These are phyloP conservation scores for Anseranas semipalmata DNA, from an alignment of 2,113 vertebrate species.

Conservation along the genomic window DNA sequence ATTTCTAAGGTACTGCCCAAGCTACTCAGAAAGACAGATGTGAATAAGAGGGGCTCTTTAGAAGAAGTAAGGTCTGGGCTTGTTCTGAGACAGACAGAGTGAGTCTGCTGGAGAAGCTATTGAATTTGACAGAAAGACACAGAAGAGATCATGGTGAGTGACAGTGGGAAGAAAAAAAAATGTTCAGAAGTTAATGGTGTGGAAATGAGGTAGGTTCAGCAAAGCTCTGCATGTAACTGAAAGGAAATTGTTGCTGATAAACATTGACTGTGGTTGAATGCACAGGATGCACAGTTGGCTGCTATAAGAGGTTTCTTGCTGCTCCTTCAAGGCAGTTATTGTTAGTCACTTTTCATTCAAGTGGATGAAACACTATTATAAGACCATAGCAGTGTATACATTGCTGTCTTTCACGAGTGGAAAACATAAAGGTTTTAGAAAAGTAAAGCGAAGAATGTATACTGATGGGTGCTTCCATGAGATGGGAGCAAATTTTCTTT, in stretches of 20 bases:
- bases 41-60: neutral
- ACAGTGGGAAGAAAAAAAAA: constrained; percentile 20
- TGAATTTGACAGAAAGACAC: constrained; percentile 46
- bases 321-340: neutral
- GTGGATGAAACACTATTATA: neutral
- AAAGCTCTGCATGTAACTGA: constrained; percentile 1
- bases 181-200: constrained; percentile 47
- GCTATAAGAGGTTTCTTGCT: neutral
- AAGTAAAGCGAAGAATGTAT: neutral
- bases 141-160: constrained; percentile 28
- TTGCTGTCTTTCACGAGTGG: neutral
- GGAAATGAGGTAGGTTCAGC: constrained; percentile 43
- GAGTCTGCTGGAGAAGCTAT: neutral
- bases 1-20: neutral
- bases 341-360: constrained; percentile 2
- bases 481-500: neutral
- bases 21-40: neutral
- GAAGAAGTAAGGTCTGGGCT: neutral
- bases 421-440: neutral
- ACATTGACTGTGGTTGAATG: neutral
- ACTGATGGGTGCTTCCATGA: neutral
- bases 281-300: neutral
- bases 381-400: neutral
- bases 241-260: constrained; percentile 39
- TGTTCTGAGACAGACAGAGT: neutral